Conservation (phyloP, 2,888 invertebrate species). For the Dusona sp. region DNA sequence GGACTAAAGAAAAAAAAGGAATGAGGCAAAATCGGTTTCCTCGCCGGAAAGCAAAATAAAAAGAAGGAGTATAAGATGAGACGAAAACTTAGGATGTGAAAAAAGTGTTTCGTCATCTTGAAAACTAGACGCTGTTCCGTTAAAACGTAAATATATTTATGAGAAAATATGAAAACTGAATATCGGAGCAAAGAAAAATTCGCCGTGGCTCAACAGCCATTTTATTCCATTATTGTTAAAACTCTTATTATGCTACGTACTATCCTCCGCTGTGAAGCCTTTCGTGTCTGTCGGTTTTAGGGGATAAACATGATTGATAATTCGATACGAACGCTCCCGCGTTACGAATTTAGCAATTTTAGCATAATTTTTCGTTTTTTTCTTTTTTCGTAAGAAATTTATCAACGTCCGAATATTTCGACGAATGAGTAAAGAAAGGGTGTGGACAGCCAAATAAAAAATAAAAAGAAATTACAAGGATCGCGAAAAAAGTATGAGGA, state of each 20-base stretch:
- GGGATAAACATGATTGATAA: slow-evolving; percentile 4
- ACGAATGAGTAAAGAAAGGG: slow-evolving; percentile 48
- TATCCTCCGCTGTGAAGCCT: slow-evolving; percentile 57
- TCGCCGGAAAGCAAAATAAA: not conserved
- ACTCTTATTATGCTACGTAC: slow-evolving; percentile 65
- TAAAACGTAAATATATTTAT: slow-evolving; percentile 1
- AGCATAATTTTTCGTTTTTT: slow-evolving; percentile 1
- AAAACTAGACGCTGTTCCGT: slow-evolving; percentile 4
- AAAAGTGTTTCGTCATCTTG: not conserved
- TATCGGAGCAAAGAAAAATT: slow-evolving; percentile 65
- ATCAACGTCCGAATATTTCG: slow-evolving; percentile 16
- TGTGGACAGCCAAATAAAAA: slow-evolving; percentile 48
- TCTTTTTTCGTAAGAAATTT: not conserved
- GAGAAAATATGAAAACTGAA: not conserved
- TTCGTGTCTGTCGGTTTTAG: slow-evolving; percentile 38
- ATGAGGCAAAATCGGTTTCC: slow-evolving; percentile 44
- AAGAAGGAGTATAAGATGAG: not conserved
- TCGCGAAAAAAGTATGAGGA: slow-evolving; percentile 30
- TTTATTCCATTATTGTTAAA: slow-evolving; percentile 71
- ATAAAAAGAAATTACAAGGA: slow-evolving; percentile 21
- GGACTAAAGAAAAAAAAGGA: slow-evolving; percentile 42
- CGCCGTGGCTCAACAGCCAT: slow-evolving; percentile 78
- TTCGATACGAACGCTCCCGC: not conserved
- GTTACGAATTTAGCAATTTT: slow-evolving; percentile 41
- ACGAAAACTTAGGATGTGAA: not conserved